A percentile compares a stretch with the other conserved stretches of the same genome.
These are phyloP conservation scores for Aplidium turbinatum DNA, from an alignment of 23 tunicate species.

Conservation along the genomic window DNA sequence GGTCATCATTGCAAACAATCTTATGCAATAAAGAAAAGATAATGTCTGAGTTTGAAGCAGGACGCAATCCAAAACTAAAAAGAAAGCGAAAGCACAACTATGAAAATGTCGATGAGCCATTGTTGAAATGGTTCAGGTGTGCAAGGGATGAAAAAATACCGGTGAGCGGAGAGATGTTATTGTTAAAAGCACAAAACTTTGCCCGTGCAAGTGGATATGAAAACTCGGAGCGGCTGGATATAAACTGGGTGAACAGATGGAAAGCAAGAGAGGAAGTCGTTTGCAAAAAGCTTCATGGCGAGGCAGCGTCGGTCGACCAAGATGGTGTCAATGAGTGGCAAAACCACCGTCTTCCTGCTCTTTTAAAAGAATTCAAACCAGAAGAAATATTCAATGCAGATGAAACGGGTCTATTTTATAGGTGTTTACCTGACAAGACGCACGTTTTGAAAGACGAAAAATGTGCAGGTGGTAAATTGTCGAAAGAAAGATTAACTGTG, in stretches of 20 bases:
- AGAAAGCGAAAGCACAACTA: constrained; percentile 16
- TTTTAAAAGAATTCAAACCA: constrained; percentile 7
- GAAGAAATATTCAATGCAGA: constrained; percentile 22
- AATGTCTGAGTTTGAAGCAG: constrained; percentile 31
- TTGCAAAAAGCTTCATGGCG: constrained; percentile 28
- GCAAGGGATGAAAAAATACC: constrained; percentile 31
- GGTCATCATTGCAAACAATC: too few species aligned
- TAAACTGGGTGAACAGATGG: constrained; percentile 22
- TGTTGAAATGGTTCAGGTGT: constrained; percentile 31
- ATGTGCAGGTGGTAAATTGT: constrained; percentile 22
- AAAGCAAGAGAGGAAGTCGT: constrained; percentile 27
- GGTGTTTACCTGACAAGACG: constrained; percentile 24
- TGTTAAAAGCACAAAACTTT: constrained; percentile 9
- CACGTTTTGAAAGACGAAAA: constrained; percentile 19
- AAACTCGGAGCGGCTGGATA: constrained; percentile 8
- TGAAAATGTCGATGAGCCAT: constrained; percentile 23
- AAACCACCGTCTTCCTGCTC: constrained; percentile 10
- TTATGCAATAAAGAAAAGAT: constrained; percentile 18
- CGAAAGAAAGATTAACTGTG: constrained; percentile 12
- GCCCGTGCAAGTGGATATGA: constrained; percentile 19
- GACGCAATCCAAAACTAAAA: constrained; percentile 22
- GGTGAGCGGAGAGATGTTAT: constrained; percentile 20
- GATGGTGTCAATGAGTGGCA: constrained; percentile 13
- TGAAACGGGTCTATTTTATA: constrained; percentile 27
- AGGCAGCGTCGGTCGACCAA: constrained; percentile 18